Conservation (phyloP, 2,797 vertebrate genomes). For the Netta rufina region DNA sequence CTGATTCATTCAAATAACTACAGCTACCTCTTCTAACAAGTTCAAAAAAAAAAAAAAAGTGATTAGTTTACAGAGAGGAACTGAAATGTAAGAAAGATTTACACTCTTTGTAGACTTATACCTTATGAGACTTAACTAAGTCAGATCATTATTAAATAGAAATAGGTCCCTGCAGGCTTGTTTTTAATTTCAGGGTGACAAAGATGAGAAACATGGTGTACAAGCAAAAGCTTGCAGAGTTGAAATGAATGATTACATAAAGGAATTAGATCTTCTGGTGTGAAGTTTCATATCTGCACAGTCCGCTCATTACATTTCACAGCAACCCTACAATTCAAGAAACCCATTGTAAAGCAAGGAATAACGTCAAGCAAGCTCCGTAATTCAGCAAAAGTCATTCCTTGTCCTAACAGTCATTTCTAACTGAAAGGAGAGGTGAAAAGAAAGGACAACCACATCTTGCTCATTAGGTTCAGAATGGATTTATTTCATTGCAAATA, state of each 20-base stretch:
- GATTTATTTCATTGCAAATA: not conserved
- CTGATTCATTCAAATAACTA: conserved; percentile 23
- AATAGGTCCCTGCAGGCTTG: not conserved
- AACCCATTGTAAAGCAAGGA: not conserved
- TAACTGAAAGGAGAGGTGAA: not conserved
- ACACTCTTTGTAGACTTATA: not conserved
- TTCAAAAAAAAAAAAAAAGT: not conserved
- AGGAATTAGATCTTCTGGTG: not conserved
- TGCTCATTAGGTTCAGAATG: not conserved
- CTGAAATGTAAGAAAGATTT: conserved; percentile 21
- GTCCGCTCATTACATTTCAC: conserved; percentile 10
- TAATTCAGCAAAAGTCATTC: not conserved
- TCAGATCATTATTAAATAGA: not conserved
- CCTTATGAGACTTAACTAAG: not conserved
- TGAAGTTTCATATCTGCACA: not conserved
- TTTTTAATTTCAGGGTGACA: conserved; percentile 41
- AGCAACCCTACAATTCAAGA: not conserved
- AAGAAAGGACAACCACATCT: not conserved
- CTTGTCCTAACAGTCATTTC: not conserved
- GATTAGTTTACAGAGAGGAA: conserved; percentile 38
- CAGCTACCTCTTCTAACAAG: conserved; percentile 5
- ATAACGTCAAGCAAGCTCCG: not conserved
- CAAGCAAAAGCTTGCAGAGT: not conserved
- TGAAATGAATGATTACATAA: not conserved
- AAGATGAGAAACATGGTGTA: not conserved